Conservation (phyloP, 2,113 vertebrate species). For the Coryphaenoides rupestris region DNA sequence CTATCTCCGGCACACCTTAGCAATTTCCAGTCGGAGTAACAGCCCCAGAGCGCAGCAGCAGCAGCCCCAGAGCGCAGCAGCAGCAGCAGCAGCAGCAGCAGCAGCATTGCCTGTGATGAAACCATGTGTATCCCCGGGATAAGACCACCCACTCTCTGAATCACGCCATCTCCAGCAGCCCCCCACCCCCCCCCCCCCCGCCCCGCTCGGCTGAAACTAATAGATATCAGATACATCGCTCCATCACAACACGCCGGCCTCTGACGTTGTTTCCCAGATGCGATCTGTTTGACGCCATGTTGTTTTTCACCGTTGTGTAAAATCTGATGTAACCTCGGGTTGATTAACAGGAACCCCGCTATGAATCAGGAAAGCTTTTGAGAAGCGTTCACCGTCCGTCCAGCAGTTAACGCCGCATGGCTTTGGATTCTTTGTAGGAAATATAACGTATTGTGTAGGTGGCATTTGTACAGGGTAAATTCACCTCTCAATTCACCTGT, state of each 20-base stretch:
- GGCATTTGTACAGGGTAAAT: no score
- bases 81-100: no score
- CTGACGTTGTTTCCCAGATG: conserved; percentile 32
- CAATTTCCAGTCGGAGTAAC: conserved; percentile 63
- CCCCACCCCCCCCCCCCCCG: conserved; percentile 24
- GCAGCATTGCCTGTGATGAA: conserved; percentile 50
- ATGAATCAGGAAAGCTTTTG: no score
- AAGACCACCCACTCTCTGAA: conserved; percentile 69
- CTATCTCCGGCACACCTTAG: conserved; percentile 30
- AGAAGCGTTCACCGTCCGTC: no score
- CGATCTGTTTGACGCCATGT: conserved; percentile 11
- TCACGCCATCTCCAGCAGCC: conserved; percentile 56
- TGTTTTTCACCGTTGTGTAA: conserved; percentile 16
- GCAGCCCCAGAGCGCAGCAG: conserved; percentile 28
- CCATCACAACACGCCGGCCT: conserved; percentile 38
- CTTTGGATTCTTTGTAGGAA: no score
- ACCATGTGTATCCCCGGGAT: conserved; percentile 20
- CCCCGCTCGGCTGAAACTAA: conserved; percentile 64
- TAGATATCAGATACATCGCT: conserved; percentile 60
- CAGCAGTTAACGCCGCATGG: no score
- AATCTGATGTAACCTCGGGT: conserved; percentile 25
- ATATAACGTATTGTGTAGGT: no score
- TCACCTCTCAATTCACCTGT: no score
- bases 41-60: conserved; percentile 38
- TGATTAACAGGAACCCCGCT: conserved; percentile 16